Evolutionary conservation across 2,797 vertebrate species (phyloP), one percentile per base, ranked within the genome.

Genomic region (Florisuga fusca): DNA sequence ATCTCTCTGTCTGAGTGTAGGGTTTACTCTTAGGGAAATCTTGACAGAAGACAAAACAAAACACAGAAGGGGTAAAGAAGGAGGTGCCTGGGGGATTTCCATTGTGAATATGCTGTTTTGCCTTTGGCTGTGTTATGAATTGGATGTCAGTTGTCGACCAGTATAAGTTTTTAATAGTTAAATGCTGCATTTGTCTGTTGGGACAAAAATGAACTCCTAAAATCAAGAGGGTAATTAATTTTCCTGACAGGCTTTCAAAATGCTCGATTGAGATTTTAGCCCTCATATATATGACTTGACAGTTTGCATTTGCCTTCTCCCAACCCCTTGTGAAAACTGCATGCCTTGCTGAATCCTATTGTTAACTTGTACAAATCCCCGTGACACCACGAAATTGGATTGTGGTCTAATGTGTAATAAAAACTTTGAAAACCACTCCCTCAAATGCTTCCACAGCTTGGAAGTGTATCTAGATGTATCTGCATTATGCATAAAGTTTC

Each of bases 151-250:
- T 78, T 83, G 54, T 76, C 11, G 19, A 86, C 78, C 89, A 77
- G 23, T 89, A 36, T 67, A 84, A 78, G 63, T 74, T 93, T 95
- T 97, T 84, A 95, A 92, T 93, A 96, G 96, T 97, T 96, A 97
- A 98, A 97, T 81, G 80, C 83, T 96, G 93, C 87, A 62, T 96
- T 95, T 96, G 96, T 97, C 97, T 89, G 22, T 57, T 68, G 95
- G 88, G 97, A 97, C 87, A 94, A 87, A 95, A 95, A 83, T 33
- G 26, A 58, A 75, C 92, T 97, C 77, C 94, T 95, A 95, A 97
- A 97, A 97, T 97, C 97, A 95, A 96, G 87, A 94, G 74, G 87
- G 93, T 96, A 98, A 98, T 98, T 98, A 97, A 97, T 98, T 97
- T 97, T 95, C 96, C 87, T 97, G 97, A 96, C 95, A 96, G 95